phyloP scores from a whole-genome alignment of 2,113 vertebrate genomes.

The Vulpes vulpes region DNA sequence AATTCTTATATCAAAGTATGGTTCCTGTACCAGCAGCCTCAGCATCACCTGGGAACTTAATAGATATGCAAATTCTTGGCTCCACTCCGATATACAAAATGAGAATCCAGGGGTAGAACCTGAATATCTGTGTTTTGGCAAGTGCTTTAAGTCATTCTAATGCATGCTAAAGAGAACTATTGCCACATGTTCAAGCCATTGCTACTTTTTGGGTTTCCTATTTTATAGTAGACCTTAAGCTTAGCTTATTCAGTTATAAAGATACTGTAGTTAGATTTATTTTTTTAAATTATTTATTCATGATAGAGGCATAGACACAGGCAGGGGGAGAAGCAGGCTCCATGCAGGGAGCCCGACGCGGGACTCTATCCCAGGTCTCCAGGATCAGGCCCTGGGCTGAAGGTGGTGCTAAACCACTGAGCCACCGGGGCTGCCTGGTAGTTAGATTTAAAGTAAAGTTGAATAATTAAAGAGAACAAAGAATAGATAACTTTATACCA shows the following conservation, averaged over 20 bases:
- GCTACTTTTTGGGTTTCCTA: not conserved
- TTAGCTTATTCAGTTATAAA: constrained; percentile 28
- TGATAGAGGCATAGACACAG: no score
- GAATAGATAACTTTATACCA: not conserved
- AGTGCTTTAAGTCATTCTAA: constrained; percentile 1
- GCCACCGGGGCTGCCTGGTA: not conserved
- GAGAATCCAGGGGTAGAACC: not conserved
- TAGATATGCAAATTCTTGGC: not conserved
- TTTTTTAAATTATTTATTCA: no score
- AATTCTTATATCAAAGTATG: not conserved
- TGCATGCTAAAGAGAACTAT: not conserved
- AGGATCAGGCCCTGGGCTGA: no score
- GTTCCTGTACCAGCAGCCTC: not conserved
- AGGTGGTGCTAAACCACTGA: no score
- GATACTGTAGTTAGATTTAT: not conserved
- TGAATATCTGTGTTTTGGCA: not conserved
- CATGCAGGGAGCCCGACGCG: no score
- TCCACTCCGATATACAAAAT: not conserved
- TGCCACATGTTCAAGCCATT: not conserved
- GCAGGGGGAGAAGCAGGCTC: no score
- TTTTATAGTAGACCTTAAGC: not conserved
- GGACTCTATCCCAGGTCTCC: no score
- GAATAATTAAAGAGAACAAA: not conserved
- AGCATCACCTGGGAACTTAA: not conserved
- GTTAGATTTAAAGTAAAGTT: constrained; percentile 15